Conservation (phyloP, 1,140 invertebrate species). For the Scaptodrosophila lebanonensis region DNA sequence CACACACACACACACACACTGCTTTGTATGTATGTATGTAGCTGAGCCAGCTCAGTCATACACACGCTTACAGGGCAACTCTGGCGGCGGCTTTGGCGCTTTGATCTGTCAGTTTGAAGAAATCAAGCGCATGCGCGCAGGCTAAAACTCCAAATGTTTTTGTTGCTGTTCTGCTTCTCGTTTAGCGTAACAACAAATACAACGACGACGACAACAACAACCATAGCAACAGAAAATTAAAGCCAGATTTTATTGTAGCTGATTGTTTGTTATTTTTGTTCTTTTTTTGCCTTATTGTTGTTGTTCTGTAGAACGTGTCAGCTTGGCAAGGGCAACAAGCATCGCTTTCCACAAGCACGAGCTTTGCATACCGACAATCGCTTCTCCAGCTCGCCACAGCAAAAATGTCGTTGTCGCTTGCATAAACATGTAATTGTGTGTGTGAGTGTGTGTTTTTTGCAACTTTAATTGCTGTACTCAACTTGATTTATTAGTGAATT, state of each 20-base stretch:
- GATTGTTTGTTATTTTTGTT: slow-evolving; percentile 26
- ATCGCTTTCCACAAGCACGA: slow-evolving; percentile 46
- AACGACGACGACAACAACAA: no score
- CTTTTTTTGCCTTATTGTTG: slow-evolving; percentile 18
- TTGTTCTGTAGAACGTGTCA: slow-evolving; percentile 68
- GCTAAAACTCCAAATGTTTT: slow-evolving; percentile 67
- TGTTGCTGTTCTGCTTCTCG: slow-evolving; percentile 21
- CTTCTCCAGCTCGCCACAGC: slow-evolving; percentile 31
- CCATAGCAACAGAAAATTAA: slow-evolving; percentile 34
- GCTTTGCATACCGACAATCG: slow-evolving; percentile 45
- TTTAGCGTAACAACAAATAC: no score
- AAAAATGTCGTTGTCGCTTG: slow-evolving; percentile 47
- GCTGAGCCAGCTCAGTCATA: slow-evolving; percentile 8
- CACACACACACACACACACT: slow-evolving; percentile 12
- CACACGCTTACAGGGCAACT: slow-evolving; percentile 4
- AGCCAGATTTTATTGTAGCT: slow-evolving; percentile 46
- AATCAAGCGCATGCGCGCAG: slow-evolving; percentile 62
- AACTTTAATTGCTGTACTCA: slow-evolving; percentile 75
- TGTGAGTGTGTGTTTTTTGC: slow-evolving; percentile 57
- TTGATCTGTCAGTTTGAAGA: slow-evolving; percentile 76
- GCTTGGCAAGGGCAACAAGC: slow-evolving; percentile 57
- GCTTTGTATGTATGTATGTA: not conserved
- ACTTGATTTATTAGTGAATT: slow-evolving; percentile 74
- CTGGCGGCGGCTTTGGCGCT: slow-evolving; percentile 55
- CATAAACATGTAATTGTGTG: no score